These are phyloP conservation scores for Trachelus troglodyta DNA, from an alignment of 2,888 invertebrate genomes.

Conservation along the genomic window DNA sequence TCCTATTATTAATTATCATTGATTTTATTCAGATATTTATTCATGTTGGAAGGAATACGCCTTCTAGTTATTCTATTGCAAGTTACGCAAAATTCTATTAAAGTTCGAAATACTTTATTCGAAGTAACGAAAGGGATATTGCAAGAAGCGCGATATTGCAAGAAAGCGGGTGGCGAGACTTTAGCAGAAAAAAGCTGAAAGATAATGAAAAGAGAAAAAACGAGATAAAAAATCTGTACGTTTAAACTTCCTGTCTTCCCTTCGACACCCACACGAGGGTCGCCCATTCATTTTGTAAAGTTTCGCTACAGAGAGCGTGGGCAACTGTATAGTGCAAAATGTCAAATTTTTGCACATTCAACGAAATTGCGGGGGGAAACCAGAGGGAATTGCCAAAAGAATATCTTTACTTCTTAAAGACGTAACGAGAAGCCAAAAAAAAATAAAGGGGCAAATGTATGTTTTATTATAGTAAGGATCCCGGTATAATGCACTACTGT, in stretches of 20 bases:
- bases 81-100: neutral
- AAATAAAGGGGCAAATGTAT: neutral
- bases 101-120: neutral
- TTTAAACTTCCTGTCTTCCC: neutral
- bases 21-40: slow-evolving; percentile 36
- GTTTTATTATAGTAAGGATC: neutral
- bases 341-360: too few species aligned
- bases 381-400: neutral
- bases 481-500: slow-evolving; percentile 20
- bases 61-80: neutral
- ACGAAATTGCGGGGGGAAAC: neutral
- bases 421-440: neutral
- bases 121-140: neutral
- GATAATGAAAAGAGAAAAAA: slow-evolving; percentile 6
- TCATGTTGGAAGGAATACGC: slow-evolving; percentile 25
- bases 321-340: too few species aligned
- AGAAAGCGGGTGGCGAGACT: slow-evolving; percentile 4
- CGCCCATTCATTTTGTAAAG: neutral
- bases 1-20: slow-evolving; percentile 28
- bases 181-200: slow-evolving; percentile 7
- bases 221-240: neutral
- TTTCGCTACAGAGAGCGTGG: too few species aligned
- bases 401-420: neutral
- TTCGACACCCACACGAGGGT: neutral
- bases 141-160: neutral